Percentiles rank a stretch among this genome's conserved stretches.
phyloP scores from a whole-genome alignment of 2,797 vertebrate genomes.

The Hirundo rustica region DNA sequence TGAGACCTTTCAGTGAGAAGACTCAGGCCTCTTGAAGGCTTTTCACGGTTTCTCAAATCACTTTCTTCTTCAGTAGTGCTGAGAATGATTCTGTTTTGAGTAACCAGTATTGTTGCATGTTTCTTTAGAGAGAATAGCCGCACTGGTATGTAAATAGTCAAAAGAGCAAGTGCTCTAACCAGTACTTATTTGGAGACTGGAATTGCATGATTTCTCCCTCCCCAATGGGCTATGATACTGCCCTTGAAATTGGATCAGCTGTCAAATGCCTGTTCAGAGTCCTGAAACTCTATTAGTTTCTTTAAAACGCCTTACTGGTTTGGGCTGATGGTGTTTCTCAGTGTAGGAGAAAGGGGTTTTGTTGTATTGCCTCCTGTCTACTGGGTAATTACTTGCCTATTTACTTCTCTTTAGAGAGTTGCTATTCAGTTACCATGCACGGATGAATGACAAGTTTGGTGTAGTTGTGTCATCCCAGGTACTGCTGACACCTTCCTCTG shows the following conservation, averaged over 20 bases:
- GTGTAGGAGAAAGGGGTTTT: neutral
- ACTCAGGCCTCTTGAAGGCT: neutral
- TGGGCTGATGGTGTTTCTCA: neutral
- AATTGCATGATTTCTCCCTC: neutral
- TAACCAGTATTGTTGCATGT: neutral
- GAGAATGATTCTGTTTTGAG: neutral
- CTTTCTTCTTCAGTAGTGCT: neutral
- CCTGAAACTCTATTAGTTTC: neutral
- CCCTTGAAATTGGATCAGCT: neutral
- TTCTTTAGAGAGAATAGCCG: neutral
- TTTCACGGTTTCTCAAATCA: neutral
- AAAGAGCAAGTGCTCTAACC: neutral
- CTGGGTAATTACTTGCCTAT: neutral
- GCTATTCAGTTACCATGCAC: neutral
- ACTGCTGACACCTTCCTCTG: neutral
- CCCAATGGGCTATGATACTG: fast-evolving
- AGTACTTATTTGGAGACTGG: neutral
- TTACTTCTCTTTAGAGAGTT: neutral
- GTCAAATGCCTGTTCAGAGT: neutral
- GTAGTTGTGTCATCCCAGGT: neutral
- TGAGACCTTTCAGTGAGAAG: neutral
- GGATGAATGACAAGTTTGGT: neutral
- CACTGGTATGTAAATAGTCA: neutral
- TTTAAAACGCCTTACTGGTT: neutral
- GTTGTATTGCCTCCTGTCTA: neutral